Conservation (phyloP, 2,888 invertebrate genomes). For the Mactromeris polynyma region DNA sequence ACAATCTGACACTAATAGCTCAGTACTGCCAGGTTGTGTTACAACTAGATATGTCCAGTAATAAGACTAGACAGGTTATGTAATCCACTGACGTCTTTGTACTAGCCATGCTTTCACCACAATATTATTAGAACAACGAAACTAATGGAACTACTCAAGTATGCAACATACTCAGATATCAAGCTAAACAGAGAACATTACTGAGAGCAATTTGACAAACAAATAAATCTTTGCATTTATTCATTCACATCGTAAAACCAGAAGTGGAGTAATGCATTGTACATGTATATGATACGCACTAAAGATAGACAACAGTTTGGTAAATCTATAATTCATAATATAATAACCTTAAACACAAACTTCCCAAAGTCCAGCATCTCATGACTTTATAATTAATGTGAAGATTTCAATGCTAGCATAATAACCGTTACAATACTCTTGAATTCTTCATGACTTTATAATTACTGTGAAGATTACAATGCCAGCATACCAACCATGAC, state of each 20-base stretch:
- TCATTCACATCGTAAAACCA: not conserved
- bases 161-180: not conserved
- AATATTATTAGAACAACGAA: not conserved
- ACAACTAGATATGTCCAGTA: not conserved
- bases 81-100: not conserved
- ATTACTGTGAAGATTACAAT: too few relatives aligned
- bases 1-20: not conserved
- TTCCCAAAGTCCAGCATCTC: too few relatives aligned
- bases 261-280: not conserved
- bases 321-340: too few relatives aligned
- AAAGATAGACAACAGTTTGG: not conserved
- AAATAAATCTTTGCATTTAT: not conserved
- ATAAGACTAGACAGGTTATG: not conserved
- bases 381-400: too few relatives aligned
- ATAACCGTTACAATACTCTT: too few relatives aligned
- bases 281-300: not conserved
- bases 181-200: not conserved
- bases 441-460: too few relatives aligned
- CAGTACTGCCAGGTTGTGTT: not conserved
- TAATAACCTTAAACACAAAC: too few relatives aligned
- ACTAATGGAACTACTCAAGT: not conserved
- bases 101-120: not conserved
- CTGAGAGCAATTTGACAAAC: not conserved
- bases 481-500: too few relatives aligned
- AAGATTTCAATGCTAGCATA: too few relatives aligned